Base-by-base conservation (phyloP, 2,888 invertebrate species). In the Pyrgus malvae region DNA sequence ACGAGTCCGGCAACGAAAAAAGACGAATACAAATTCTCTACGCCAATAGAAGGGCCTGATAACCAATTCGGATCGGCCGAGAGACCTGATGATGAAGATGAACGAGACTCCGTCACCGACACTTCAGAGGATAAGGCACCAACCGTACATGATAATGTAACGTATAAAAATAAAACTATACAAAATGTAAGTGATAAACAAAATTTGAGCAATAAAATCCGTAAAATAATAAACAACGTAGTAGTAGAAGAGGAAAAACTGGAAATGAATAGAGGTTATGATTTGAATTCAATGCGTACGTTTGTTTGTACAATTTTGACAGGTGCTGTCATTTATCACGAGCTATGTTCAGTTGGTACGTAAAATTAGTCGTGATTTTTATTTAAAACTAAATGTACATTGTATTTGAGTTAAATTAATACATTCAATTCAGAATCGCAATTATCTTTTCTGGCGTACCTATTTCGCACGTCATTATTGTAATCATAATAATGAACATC, bases 41-140 rank as follows among this genome's bases (percentile, higher is more conserved):
- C 89, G 2, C 80, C 87, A 33, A 67, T 88, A 64, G 84, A 88
- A 68, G 85, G 82, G 1, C 93, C 94, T 61, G 93, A 93, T 74
- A 93, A 94, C 68, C 93, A 93, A 68, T 93, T 92, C 61, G 94
- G 94, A 17, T 94, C 94, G 9, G 94, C 94, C 19, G 95, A 95
- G 74, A 92, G 92, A 62, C 93, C 94, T 59, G 93, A 93, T 66
- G 94, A 94, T 62, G 92, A 92, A 68, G 92, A 92, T 48, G 89
- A 89, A 31, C 76, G 67, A 21, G 83, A 83, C 51, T 48, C 63
- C 6, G 65, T 61, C 1, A 74, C 69, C n/a, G 77, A 77, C 40
- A 59, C 65, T 12, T 61, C 65, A 48, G 58, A 60, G 60, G 66
- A 58, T 58, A 64, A 53, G 55, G 55, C 25, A 59, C 59, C 16